These are phyloP conservation scores for Volucella inflata DNA, from an alignment of 2,888 invertebrate species.

Conservation along the genomic window DNA sequence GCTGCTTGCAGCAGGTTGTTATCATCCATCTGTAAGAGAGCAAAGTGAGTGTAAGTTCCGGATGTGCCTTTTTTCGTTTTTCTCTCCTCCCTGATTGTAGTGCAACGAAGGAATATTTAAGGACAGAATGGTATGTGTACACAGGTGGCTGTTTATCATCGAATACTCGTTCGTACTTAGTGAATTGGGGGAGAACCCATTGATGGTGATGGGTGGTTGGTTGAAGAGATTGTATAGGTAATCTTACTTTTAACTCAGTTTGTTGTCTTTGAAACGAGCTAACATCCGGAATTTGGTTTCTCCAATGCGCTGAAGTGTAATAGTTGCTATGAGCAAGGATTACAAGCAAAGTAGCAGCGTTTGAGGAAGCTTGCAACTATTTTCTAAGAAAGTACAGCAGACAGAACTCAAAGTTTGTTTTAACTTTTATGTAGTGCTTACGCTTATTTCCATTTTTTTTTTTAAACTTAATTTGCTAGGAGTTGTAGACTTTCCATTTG, in stretches of 20 bases:
- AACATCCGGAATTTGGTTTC: conserved; percentile 49
- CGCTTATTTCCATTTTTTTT: neutral
- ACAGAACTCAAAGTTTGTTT: neutral
- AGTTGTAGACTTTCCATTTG: neutral
- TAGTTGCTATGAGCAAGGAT: conserved; percentile 25
- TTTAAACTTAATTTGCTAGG: neutral
- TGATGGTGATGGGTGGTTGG: conserved; percentile 1
- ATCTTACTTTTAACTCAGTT: conserved; percentile 61
- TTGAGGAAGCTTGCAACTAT: neutral
- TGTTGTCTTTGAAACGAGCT: conserved; percentile 40
- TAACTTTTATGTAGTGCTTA: neutral
- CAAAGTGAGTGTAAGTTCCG: conserved; percentile 56
- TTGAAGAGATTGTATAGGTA: conserved; percentile 32
- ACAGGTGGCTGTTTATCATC: conserved; percentile 73
- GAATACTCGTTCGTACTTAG: conserved; percentile 8
- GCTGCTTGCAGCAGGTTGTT: conserved; percentile 68
- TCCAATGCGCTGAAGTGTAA: conserved; percentile 1
- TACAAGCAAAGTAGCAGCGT: conserved; percentile 33
- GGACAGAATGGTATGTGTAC: conserved; percentile 46
- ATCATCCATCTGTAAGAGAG: conserved; percentile 54
- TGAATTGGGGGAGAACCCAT: conserved; percentile 10
- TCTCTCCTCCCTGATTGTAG: neutral
- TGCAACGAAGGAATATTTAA: conserved; percentile 48
- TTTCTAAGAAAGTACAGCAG: no score
- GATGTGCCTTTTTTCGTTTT: conserved; percentile 38